These are phyloP conservation scores for Ladona fulva DNA, from an alignment of 1,140 invertebrate species.

Conservation along the genomic window DNA sequence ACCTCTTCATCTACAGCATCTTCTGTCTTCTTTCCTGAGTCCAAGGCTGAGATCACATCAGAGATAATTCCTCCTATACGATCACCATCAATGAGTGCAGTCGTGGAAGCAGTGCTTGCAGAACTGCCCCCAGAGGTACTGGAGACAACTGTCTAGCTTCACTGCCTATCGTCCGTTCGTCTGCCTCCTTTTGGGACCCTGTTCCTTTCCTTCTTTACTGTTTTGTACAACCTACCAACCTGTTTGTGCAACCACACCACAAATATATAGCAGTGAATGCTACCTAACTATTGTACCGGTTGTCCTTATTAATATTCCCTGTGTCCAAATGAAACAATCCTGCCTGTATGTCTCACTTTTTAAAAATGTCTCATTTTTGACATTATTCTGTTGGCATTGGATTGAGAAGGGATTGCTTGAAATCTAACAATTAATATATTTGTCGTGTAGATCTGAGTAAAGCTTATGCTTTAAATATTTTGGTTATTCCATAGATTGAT, in stretches of 20 bases:
- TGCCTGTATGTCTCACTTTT: too few relatives aligned
- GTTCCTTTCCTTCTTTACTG: background rate
- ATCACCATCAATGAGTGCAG: constrained; percentile 17
- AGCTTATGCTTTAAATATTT: too few relatives aligned
- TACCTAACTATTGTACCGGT: too few relatives aligned
- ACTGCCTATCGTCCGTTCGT: constrained; percentile 17
- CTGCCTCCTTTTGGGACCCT: background rate
- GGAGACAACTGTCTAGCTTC: constrained; percentile 48
- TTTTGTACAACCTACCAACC: background rate
- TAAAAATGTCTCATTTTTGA: too few relatives aligned
- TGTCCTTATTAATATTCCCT: too few relatives aligned
- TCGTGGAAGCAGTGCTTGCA: constrained; percentile 14
- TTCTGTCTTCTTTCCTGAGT: background rate
- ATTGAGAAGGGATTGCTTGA: too few relatives aligned
- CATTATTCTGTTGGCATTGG: too few relatives aligned
- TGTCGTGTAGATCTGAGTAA: too few relatives aligned
- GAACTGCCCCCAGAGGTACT: constrained; percentile 44
- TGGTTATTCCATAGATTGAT: too few relatives aligned
- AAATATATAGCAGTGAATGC: background rate
- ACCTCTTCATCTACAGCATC: background rate
- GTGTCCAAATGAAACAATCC: too few relatives aligned
- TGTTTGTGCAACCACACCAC: background rate
- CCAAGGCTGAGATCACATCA: background rate
- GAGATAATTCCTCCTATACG: background rate
- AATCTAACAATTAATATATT: too few relatives aligned